Conservation (phyloP, 2,113 vertebrate genomes). For the Brachyhypopomus gauderio region DNA sequence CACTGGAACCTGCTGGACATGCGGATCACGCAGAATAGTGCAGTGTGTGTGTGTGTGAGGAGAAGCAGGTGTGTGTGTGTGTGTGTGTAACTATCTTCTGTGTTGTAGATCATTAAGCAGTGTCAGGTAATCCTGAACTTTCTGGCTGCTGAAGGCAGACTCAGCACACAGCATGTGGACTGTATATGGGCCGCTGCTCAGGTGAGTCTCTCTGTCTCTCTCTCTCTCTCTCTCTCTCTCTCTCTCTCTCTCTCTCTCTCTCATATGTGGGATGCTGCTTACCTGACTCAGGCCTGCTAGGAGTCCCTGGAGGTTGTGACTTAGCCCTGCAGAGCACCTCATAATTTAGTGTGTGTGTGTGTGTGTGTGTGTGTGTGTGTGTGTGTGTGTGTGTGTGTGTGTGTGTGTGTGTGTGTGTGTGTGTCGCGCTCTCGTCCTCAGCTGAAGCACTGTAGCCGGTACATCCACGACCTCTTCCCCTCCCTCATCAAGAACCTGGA, state of each 20-base stretch:
- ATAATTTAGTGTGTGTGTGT: slow-evolving; percentile 12
- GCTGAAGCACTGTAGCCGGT: slow-evolving; percentile 98
- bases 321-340: background rate
- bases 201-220: slow-evolving; percentile 69
- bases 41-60: background rate
- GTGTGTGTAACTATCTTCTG: slow-evolving; percentile 30
- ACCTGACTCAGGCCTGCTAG: no score
- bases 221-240: no score
- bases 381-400: slow-evolving; percentile 16
- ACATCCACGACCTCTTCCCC: slow-evolving; percentile 98
- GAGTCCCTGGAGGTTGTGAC: background rate
- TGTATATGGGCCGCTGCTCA: slow-evolving; percentile 99
- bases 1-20: background rate
- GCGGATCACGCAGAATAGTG: background rate
- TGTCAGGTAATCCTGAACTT: slow-evolving; percentile 99
- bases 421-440: slow-evolving; percentile 55
- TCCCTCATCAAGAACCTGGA: slow-evolving; percentile 99
- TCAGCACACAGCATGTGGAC: slow-evolving; percentile 97
- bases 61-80: background rate
- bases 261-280: no score
- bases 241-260: no score
- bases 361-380: background rate
- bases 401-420: background rate
- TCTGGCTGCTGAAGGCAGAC: slow-evolving; percentile 93
- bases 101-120: slow-evolving; percentile 96